Base-by-base conservation (phyloP, 2,888 invertebrate genomes). In the Synergus gifuensis region DNA sequence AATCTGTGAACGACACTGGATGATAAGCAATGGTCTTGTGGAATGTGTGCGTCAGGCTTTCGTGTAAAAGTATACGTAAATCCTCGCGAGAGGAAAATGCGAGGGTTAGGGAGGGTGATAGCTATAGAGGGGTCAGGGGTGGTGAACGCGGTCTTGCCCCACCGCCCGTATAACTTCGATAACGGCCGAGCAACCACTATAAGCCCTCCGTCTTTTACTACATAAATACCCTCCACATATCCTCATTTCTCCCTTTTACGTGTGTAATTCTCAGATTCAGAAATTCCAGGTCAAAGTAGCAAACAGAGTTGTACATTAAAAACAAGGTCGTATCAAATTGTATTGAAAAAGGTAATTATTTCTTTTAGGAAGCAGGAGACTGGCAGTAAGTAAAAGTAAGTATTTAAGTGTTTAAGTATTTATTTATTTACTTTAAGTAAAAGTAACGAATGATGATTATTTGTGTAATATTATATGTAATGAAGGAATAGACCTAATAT, bases 91-190 rank as follows among this genome's bases (percentile, higher is more conserved):
- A 77, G 62, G 16, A 77, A 63, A 62, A 78, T 44, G 22, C 5
- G 73, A 9, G 44, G 54, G 78, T 78, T 63, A 80, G 82, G 85
- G 82, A 82, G 82, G 86, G 76, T 86, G 86, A 87, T 87, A 87
- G 86, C 85, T 82, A 82, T 79, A 82, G 83, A 82, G 83, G 66
- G 81, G 79, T 76, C 44, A 63, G 76, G 78, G 82, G 82, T 80
- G 83, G 86, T 86, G 83, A 69, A 49, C 49, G 36, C 36, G 46
- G 28, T 69, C 81, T 85, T 85, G 79, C 84, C 85, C 85, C 84
- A 81, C 83, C 83, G 85, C 85, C 86, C 86, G 81, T 86, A 86
- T 86, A 86, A 87, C 86, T 87, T 85, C 84, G 88, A 89, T 88
- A 89, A 88, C 87, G 85, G 84, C 80, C 85, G 83, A 40, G 46